Evolutionary conservation across 1,140 invertebrate genomes (phyloP), one percentile per base, ranked within the genome.

Genomic region (Agraylea sexmaculata): DNA sequence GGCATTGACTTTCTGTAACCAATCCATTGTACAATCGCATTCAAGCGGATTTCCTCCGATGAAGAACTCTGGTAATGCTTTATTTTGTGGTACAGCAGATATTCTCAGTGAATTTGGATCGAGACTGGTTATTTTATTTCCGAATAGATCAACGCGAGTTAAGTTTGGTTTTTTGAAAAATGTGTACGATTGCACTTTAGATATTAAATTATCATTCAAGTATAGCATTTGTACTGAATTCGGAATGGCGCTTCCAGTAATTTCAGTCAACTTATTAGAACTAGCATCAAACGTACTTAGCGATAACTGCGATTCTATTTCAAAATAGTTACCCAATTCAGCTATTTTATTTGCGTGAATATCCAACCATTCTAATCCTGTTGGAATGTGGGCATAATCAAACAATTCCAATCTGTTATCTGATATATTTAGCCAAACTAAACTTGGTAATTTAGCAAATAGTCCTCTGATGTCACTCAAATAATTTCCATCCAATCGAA

Each of bases 141-240:
- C 79, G 49, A 80, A 81, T 25, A 93, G 62, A 59, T 92, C 86
- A 1, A 92, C 87, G 34, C 80, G 68, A 1, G 85, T 89, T 34
- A 92, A 60, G 59, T 91, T 91, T 2, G 83, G 83, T 58, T 92
- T 93, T 55, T 87, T 87, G 62, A 89, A 84, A 60, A 92, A 92
- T n/a, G 87, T 85, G 50, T 90, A 89, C 1, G 86, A 86, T 51
- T 88, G 84, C 33, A 93, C 84, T 64, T 81, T 86, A 16, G 74
- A 75, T 46, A 93, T 91, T 25, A 77, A 64, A 67, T 93, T 93
- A 57, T 90, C 80, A 53, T 84, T 87, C 18, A 92, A 67, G 53
- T 83, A 84, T 4, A 91, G 60, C 50, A 83, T 73, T 62, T 89
- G 82, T 1, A 91, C 80, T 42, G 84, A 86, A 61, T 87, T 85